Conservation (phyloP, 1,140 invertebrate species). For the Phymastichus coffea region DNA sequence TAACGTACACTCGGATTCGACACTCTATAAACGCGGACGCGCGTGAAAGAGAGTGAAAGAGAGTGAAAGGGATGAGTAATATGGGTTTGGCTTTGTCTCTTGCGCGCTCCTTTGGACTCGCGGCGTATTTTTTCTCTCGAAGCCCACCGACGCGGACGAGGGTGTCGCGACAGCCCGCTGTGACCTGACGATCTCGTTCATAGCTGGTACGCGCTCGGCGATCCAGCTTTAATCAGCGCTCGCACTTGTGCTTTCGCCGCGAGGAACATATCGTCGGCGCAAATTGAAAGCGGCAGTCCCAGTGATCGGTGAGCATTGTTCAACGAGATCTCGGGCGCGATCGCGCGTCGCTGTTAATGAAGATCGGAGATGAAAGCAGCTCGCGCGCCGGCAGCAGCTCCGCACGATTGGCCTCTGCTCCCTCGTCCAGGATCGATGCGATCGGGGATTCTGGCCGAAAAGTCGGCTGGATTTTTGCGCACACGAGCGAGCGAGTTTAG, state of each 20-base stretch:
- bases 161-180: constrained; percentile 51
- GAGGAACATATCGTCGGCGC: too few relatives aligned
- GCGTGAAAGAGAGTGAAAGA: constrained; percentile 10
- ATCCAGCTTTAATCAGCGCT: constrained; percentile 42
- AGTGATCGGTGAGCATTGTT: too few relatives aligned
- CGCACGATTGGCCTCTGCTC: too few relatives aligned
- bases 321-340: too few relatives aligned
- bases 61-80: constrained; percentile 40
- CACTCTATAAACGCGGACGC: background rate
- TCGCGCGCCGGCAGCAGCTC: too few relatives aligned
- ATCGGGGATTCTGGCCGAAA: constrained; percentile 22
- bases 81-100: constrained; percentile 31
- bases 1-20: background rate
- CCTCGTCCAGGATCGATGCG: constrained; percentile 23
- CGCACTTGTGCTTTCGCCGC: constrained; percentile 37
- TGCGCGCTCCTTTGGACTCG: background rate
- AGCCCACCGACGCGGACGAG: constrained; percentile 29
- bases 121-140: background rate
- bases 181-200: constrained; percentile 44
- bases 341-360: too few relatives aligned
- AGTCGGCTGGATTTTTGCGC: too few relatives aligned
- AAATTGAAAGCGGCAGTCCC: too few relatives aligned
- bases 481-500: background rate
- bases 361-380: too few relatives aligned
- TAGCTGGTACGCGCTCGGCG: constrained; percentile 6